A percentile compares a stretch with the other conserved stretches of the same genome.
phyloP scores from a whole-genome alignment of 2,888 invertebrate species.

The Congeria kusceri region DNA sequence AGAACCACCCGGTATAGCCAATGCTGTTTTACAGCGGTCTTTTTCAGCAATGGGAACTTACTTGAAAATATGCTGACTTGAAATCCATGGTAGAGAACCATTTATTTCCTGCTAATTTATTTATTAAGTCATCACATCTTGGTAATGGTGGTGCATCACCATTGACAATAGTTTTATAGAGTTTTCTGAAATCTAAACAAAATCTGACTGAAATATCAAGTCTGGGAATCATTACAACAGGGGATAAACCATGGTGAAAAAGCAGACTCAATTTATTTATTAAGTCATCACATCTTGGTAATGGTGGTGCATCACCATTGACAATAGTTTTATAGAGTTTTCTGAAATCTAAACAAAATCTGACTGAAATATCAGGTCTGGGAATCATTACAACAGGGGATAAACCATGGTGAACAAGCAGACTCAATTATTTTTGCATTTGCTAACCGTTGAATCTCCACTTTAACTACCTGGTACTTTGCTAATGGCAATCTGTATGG shows the following conservation, averaged over 20 bases:
- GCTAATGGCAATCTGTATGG: too few species aligned
- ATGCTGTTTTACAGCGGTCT: constrained; percentile 41
- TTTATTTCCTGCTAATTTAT: constrained; percentile 33
- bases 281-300: constrained; percentile 49
- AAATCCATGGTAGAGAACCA: constrained; percentile 44
- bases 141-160: constrained; percentile 54
- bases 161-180: constrained; percentile 18
- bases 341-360: constrained; percentile 46
- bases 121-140: constrained; percentile 41
- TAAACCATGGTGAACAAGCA: constrained; percentile 31
- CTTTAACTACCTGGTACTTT: too few species aligned
- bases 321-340: constrained; percentile 23
- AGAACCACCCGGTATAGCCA: constrained; percentile 27
- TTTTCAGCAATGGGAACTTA: constrained; percentile 25
- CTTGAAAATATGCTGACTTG: constrained; percentile 29
- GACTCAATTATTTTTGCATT: constrained; percentile 46
- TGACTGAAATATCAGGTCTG: constrained; percentile 29
- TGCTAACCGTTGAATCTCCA: too few species aligned
- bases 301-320: constrained; percentile 35
- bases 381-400: constrained; percentile 28
- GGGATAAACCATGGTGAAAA: constrained; percentile 32
- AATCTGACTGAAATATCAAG: constrained; percentile 29
- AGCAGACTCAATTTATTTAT: constrained; percentile 43
- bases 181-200: constrained; percentile 40
- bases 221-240: constrained; percentile 37